Base-by-base conservation (phyloP, 2,888 invertebrate genomes). In the Cyaniris semiargus region DNA sequence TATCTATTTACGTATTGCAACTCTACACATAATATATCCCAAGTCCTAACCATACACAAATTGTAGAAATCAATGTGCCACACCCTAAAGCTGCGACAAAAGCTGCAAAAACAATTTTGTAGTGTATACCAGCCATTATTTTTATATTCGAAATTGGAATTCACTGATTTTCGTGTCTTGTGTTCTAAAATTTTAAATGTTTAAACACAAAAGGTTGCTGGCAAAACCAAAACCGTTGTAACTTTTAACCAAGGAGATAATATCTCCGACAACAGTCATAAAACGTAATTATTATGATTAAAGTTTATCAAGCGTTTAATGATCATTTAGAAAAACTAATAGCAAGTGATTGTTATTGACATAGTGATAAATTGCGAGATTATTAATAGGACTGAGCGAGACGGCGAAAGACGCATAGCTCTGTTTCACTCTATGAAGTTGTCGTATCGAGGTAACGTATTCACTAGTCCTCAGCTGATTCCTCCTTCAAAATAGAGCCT, bases 261-360 rank as follows among this genome's bases (percentile, higher is more conserved):
- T n/a, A 27, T 66, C 5, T 27, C 10, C 15, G 15, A 15, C 23
- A 66, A 66, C 60, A 60, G 23, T 60, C 23, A 23, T 27, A 15
- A 23, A 66, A 66, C 23, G 13, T 66, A 66, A 66, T 27, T 66
- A 66, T 66, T 27, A 23, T 27, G 60, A 66, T 27, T 27, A 27
- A 66, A 27, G 66, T 66, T 10, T 71, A 71, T 44, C 44, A 72
- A 72, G 72, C n/a, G 23, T 71, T 84, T 83, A 80, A 75, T 74
- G 48, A 76, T 76, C 13, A 48, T 70, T 21, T 56, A 31, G 10
- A 76, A 72, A 34, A 48, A 74, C 23, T 7, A 27, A 48, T 21
- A n/a, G 44, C 44, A 7, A 38, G 48, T 27, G 74, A 74, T 38
- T 77, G 23, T 21, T 71, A 70, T 31, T 70, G 71, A 48, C 48